These are phyloP conservation scores for Dallia pectoralis DNA, from an alignment of 2,797 vertebrate species.

Conservation along the genomic window DNA sequence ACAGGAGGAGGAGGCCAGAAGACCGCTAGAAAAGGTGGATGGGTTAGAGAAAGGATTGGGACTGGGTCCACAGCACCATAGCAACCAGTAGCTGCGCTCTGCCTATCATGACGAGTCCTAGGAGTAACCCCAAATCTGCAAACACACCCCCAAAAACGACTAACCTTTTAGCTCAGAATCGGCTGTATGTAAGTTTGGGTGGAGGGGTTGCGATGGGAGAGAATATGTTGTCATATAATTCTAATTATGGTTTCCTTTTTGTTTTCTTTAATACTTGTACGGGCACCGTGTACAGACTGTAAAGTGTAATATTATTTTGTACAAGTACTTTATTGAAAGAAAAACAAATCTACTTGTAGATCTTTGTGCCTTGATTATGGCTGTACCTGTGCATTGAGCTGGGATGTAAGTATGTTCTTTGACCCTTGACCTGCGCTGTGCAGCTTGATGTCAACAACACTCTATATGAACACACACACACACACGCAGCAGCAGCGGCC, in stretches of 20 bases:
- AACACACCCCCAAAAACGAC: constrained; percentile 74
- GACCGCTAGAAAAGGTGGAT: constrained; percentile 30
- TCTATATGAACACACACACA: constrained; percentile 55
- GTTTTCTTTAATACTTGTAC: constrained; percentile 78
- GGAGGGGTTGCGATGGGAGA: constrained; percentile 22
- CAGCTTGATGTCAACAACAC: constrained; percentile 88
- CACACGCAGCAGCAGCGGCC: neutral
- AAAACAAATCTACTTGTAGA: constrained; percentile 87
- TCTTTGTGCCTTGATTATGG: constrained; percentile 90
- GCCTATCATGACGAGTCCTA: constrained; percentile 58
- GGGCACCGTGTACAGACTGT: constrained; percentile 92
- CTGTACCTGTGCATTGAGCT: constrained; percentile 91
- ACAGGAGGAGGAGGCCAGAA: constrained; percentile 21
- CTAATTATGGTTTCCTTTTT: constrained; percentile 57
- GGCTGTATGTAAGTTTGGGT: constrained; percentile 56
- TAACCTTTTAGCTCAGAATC: constrained; percentile 76
- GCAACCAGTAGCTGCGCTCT: constrained; percentile 71
- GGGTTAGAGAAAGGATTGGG: constrained; percentile 60
- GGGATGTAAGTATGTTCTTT: constrained; percentile 87
- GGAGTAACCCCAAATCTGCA: constrained; percentile 61
- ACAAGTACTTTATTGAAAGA: constrained; percentile 96
- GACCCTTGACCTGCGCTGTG: constrained; percentile 86
- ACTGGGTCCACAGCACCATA: constrained; percentile 75
- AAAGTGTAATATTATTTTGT: constrained; percentile 99
- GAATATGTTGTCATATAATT: constrained; percentile 44